Base-by-base conservation (phyloP, 2,888 invertebrate genomes). In the Stenurella melanura region DNA sequence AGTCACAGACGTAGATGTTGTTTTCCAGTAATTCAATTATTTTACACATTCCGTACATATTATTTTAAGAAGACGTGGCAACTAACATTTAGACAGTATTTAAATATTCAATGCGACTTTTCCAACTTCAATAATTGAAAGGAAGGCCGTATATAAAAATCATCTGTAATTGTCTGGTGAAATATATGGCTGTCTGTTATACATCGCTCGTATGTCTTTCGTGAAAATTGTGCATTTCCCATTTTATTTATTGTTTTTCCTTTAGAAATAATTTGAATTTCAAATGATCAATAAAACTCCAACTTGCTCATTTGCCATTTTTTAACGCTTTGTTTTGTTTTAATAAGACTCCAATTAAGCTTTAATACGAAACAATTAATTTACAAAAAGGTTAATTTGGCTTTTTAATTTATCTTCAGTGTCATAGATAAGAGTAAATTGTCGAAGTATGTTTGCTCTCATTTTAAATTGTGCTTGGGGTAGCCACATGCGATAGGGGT, bases 351-450 rank as follows among this genome's bases (percentile, higher is more conserved):
- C 54, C 54, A 54, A 54, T 67, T 50, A 67, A 54, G n/a, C n/a
- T 34, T 19, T 56, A 68, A 70, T 70, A 60, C 10, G 58, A 42
- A 38, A 34, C 70, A 58, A 70, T 70, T 70, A 70, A 60, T 70
- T 60, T 42, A 21, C 60, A 42, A 70, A 42, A 70, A 60, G 60
- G 58, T 70, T 70, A 61, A 70, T 70, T 70, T 60, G 60, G n/a
- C 60, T 70, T 70, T 67, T 72, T 72, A 54, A 72, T 63, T 72
- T 63, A 72, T 63, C 72, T 63, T 58, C 61, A 54, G 17, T 63
- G 63, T 30, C 50, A 72, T 54, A 72, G 63, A 72, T 72, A 72
- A 72, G 72, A 63, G 72, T 38, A 63, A 72, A 72, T 71, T 72
- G 72, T 72, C 63, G 72, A 72, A 72, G 72, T 61, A 26, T 72